phyloP scores from a whole-genome alignment of 2,113 vertebrate genomes.

The Cathartes aura region DNA sequence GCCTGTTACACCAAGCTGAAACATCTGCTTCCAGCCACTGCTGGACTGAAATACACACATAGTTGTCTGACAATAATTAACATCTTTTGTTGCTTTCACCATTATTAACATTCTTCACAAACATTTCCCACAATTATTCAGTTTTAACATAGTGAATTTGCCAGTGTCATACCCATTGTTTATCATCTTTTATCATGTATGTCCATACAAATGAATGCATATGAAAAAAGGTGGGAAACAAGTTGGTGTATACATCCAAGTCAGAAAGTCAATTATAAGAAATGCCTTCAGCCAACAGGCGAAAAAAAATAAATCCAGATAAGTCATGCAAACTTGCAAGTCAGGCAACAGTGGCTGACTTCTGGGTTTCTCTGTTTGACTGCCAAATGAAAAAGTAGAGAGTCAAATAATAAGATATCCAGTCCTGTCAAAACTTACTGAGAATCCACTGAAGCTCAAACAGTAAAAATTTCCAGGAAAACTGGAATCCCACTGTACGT shows the following conservation, averaged over 20 bases:
- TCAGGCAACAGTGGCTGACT: background rate
- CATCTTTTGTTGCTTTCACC: background rate
- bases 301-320: background rate
- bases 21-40: background rate
- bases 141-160: background rate
- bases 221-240: background rate
- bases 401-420: background rate
- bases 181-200: background rate
- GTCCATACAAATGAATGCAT: background rate
- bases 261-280: background rate
- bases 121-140: background rate
- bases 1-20: background rate
- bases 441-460: conserved; percentile 77
- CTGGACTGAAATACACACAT: background rate
- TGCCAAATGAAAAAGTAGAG: background rate
- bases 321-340: background rate
- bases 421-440: conserved; percentile 69
- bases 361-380: background rate
- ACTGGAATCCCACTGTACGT: conserved; percentile 81
- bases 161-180: background rate
- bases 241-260: background rate
- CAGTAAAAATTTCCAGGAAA: conserved; percentile 81
- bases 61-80: background rate
- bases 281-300: background rate
- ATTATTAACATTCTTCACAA: background rate